Base-by-base conservation (phyloP, 2,888 invertebrate species). In the Argyra leucocephala region DNA sequence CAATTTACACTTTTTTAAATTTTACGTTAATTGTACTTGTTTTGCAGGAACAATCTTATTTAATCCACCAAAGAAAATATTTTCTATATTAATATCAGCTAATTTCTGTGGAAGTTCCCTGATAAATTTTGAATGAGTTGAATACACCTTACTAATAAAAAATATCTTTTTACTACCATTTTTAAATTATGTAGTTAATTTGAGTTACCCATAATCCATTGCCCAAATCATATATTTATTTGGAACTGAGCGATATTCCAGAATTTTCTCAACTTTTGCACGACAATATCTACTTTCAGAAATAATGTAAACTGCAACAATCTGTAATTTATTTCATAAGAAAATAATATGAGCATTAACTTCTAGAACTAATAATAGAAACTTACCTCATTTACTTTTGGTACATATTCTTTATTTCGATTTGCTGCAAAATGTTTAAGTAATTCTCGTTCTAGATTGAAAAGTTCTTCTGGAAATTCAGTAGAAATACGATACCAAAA, bases 401-500 rank as follows among this genome's bases (percentile, higher is more conserved):
- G 66, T 6, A 31, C 18, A 63, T 37, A 63, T 37, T 31, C 24
- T 18, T 12, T 22, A 22, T 22, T 9, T 12, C 57, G 9, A n/a
- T 57, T 23, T 22, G 12, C 18, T 1, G 12, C 2, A 59, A 10
- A 23, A 18, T 18, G 23, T 59, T 59, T 23, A 12, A 18, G 15
- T 59, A 23, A 59, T 1, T 23, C 23, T 15, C 23, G 23, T 23
- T 59, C 59, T 9, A 59, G 15, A 23, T 59, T 23, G 23, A 18
- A 59, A 22, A 59, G 23, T 21, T 59, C 18, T 59, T 59, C 59
- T 15, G 15, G 18, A 15, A 59, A 6, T 48, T 57, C 48, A 6
- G 61, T 23, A 57, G 67, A 67, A 61, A 66, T 64, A 22, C 67
- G 67, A 57, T 64, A 68, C 68, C 68, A 68, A 58, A 68, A 68